These are phyloP conservation scores for Leptobrachium ailaonicum DNA, from an alignment of 2,113 vertebrate genomes.

Conservation along the genomic window DNA sequence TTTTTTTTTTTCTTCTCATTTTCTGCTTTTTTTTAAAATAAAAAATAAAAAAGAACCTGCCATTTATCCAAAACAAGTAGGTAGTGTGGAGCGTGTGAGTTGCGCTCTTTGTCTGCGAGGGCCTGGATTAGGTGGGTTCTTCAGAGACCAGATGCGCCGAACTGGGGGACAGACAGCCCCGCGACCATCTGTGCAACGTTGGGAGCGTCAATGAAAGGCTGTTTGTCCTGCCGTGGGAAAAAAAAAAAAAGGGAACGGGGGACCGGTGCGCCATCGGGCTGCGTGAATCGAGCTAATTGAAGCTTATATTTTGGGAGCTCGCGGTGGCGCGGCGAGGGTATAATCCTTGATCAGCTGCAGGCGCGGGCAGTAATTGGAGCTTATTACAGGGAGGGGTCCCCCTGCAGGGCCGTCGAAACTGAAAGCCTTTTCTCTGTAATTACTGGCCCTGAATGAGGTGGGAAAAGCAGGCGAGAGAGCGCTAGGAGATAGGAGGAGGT, in stretches of 20 bases:
- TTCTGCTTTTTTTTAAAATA: constrained; percentile 19
- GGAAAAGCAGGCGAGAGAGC: constrained; percentile 57
- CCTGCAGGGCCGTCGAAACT: constrained; percentile 75
- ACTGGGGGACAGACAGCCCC: constrained; percentile 66
- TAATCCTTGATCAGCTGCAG: constrained; percentile 85
- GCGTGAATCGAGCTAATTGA: constrained; percentile 83
- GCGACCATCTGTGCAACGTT: constrained; percentile 71
- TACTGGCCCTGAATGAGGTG: constrained; percentile 70
- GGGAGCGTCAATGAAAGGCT: constrained; percentile 60
- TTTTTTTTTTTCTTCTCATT: constrained; percentile 51
- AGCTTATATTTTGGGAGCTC: constrained; percentile 75
- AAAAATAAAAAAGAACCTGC: constrained; percentile 52
- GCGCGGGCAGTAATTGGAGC: constrained; percentile 77
- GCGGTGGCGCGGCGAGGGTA: constrained; percentile 72
- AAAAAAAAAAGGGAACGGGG: constrained; percentile 68
- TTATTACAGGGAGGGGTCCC: constrained; percentile 76
- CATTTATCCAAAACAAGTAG: constrained; percentile 69
- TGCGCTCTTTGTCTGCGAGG: constrained; percentile 62
- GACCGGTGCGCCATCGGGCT: constrained; percentile 68
- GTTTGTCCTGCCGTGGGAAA: constrained; percentile 79
- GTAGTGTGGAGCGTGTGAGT: constrained; percentile 65
- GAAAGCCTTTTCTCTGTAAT: constrained; percentile 80
- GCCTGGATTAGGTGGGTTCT: constrained; percentile 65
- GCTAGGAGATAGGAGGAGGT: constrained; percentile 55
- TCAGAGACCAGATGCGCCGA: constrained; percentile 69